Evolutionary conservation across 92 coral and sea anemone genomes (phyloP).

Genomic region (Umimayanthus kanabou): DNA sequence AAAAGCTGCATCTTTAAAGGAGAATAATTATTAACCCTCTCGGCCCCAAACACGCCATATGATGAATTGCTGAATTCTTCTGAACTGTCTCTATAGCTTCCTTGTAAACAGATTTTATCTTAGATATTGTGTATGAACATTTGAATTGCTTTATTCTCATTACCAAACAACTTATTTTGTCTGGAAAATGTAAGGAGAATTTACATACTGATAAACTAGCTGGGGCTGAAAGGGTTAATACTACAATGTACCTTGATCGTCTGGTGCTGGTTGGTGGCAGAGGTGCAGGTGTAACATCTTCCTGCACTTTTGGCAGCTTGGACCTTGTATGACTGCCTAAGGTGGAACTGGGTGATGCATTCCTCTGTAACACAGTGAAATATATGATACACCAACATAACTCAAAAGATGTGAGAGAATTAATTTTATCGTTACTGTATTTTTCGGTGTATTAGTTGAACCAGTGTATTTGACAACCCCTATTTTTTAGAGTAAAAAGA

Average conservation of each 20-base stretch:
- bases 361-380: conserved; percentile 14
- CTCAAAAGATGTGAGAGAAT: not conserved
- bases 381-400: not conserved
- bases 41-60: too few species aligned
- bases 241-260: conserved; percentile 12
- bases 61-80: too few species aligned
- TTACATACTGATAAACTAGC: too few species aligned
- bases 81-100: too few species aligned
- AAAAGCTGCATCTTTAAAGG: not conserved
- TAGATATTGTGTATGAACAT: too few species aligned
- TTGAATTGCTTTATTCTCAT: too few species aligned
- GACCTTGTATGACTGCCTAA: conserved; percentile 32
- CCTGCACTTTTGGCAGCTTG: conserved; percentile 17
- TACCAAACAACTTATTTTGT: too few species aligned
- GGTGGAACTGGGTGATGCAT: conserved; percentile 29
- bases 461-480: too few species aligned
- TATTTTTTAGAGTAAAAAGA: too few species aligned
- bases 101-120: too few species aligned
- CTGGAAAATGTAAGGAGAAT: too few species aligned
- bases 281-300: conserved; percentile 22
- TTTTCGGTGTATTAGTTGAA: too few species aligned
- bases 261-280: conserved; percentile 11
- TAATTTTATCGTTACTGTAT: not conserved
- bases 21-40: not conserved
- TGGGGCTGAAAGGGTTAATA: not conserved